Percentiles rank a stretch among this genome's conserved stretches.
Conservation (phyloP, 2,888 invertebrate genomes). For the Onchidella celtica region DNA sequence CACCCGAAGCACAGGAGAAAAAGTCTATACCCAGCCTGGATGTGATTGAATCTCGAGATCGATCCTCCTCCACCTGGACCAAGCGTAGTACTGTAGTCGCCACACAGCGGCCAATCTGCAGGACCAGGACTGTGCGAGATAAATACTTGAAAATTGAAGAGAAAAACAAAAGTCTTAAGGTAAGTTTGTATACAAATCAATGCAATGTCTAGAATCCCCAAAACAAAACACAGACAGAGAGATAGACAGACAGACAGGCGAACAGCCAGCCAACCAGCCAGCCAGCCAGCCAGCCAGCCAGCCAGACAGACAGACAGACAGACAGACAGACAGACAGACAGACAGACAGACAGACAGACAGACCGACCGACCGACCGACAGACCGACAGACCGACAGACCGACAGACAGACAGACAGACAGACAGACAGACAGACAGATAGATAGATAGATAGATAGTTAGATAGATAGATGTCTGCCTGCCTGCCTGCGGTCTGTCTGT, state of each 20-base stretch:
- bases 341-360: background rate
- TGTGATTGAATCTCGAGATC: conserved; percentile 8
- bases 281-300: too few relatives aligned
- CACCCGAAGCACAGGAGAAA: background rate
- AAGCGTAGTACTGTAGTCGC: conserved; percentile 34
- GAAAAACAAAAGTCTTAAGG: conserved; percentile 34
- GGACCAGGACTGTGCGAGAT: conserved; percentile 53
- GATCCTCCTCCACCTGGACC: conserved; percentile 41
- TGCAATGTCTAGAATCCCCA: too few relatives aligned
- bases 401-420: too few relatives aligned
- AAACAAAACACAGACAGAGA: background rate
- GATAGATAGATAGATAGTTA: too few relatives aligned
- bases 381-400: too few relatives aligned
- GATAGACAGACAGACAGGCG: too few relatives aligned
- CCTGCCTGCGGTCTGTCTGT: too few relatives aligned
- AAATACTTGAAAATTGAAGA: conserved; percentile 54
- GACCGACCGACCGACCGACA: too few relatives aligned
- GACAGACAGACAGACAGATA: too few relatives aligned
- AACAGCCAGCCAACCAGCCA: too few relatives aligned
- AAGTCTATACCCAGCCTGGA: background rate
- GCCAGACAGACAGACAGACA: too few relatives aligned
- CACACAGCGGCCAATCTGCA: conserved; percentile 53
- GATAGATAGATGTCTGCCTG: too few relatives aligned
- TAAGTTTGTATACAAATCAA: background rate
- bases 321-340: background rate